Conservation (phyloP, 1,140 invertebrate genomes). For the Coptotermes formosanus region DNA sequence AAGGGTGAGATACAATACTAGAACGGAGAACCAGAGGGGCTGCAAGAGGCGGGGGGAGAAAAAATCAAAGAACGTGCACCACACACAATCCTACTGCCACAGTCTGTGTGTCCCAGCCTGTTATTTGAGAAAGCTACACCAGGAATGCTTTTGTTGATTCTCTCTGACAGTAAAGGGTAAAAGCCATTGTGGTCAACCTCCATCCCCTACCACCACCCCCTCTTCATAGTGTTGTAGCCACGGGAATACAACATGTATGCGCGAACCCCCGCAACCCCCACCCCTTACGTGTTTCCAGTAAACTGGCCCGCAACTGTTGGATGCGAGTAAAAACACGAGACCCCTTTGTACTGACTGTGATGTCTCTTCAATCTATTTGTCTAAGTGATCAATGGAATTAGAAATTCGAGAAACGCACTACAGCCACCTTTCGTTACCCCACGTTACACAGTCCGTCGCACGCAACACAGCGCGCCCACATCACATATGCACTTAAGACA, state of each 20-base stretch:
- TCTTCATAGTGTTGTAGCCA: not conserved
- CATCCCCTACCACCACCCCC: not conserved
- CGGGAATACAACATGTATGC: slow-evolving; percentile 5
- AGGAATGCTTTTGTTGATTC: slow-evolving; percentile 26
- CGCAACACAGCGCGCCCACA: not conserved
- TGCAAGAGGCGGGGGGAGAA: not conserved
- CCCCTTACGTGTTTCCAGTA: not conserved
- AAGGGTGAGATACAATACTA: not conserved
- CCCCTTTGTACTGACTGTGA: not conserved
- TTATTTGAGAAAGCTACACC: slow-evolving; percentile 22
- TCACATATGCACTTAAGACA: not conserved
- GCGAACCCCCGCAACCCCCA: not conserved
- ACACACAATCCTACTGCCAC: not conserved
- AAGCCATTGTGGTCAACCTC: not conserved
- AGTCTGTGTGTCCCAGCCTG: not conserved
- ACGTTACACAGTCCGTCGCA: not conserved
- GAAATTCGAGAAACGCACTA: not conserved
- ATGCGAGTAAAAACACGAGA: not conserved
- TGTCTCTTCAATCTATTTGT: not conserved
- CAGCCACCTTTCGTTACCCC: not conserved
- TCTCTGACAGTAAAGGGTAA: slow-evolving; percentile 26
- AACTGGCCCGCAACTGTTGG: not conserved
- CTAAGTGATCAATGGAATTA: not conserved
- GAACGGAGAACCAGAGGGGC: not conserved
- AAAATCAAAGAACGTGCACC: not conserved